Base-by-base conservation (phyloP, 2,113 vertebrate genomes). In the Sisor rabdophorus region DNA sequence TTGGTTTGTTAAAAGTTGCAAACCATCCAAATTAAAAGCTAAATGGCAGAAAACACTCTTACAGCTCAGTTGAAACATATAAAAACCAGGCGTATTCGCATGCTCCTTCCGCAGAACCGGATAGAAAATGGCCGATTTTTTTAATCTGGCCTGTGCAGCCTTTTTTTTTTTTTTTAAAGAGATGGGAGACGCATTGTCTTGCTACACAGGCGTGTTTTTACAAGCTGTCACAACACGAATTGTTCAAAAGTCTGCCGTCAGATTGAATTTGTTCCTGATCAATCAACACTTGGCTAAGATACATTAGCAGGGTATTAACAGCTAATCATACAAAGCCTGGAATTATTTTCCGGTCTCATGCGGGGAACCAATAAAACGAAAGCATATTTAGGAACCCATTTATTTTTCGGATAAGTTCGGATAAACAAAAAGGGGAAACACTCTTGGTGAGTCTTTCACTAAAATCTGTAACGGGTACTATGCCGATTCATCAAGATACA, bases 211-310 rank as follows among this genome's bases (percentile, higher is more conserved):
- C n/a, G 15, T 20, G 3, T 24, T 70, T 56, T 24, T 72, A 16
- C 50, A 16, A 65, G 30, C 68, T 77, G 68, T 20, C 68, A 65
- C 36, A 52, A 50, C 76, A 71, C 15, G 44, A 61, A 47, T 56
- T 15, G 44, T 44, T 44, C 30, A 61, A 53, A 58, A 64, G 44
- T 30, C 48, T 44, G 54, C 50, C 48, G 64, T 71, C 63, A 77
- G 47, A 67, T 30, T 61, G 44, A 68, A 78, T 74, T 32, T 47
- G 48, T 24, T 78, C 59, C 61, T 73, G 75, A 77, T 73, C 60
- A 69, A 77, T 77, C 69, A 72, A 71, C 79, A 68, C 53, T 47
- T 47, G 69, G 69, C 69, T 36, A 47, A 73, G 70, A 47, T 69
- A 53, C 55, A 75, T 12, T 48, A 53, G 20, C 70, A 28, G 58